Percentiles rank a stretch among this genome's conserved stretches.
These are phyloP conservation scores for Diarsia brunnea DNA, from an alignment of 2,888 invertebrate genomes.

Conservation along the genomic window DNA sequence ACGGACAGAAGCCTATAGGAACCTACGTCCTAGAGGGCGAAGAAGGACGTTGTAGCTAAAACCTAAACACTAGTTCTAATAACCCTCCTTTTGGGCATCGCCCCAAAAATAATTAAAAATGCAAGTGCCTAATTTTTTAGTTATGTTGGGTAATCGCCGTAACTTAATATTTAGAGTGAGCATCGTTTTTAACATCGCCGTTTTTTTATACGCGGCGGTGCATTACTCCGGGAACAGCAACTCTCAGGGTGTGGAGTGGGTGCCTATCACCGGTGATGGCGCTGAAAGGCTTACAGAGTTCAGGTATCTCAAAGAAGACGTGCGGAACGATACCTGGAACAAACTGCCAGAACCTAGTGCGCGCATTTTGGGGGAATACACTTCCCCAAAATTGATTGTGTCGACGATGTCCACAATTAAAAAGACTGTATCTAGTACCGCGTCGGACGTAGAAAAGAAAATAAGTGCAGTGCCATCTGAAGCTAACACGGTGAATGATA, in stretches of 20 bases:
- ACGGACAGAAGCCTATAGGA: conserved; percentile 87
- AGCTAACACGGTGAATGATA: conserved; percentile 79
- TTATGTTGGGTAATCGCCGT: conserved; percentile 89
- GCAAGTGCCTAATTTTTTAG: conserved; percentile 85
- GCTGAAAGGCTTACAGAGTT: conserved; percentile 80
- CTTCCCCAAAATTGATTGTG: conserved; percentile 83
- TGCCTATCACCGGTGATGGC: conserved; percentile 82
- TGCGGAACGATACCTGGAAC: conserved; percentile 76
- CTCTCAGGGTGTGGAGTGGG: conserved; percentile 80
- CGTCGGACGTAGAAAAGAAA: conserved; percentile 83
- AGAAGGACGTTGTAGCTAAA: conserved; percentile 87
- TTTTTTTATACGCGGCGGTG: conserved; percentile 93
- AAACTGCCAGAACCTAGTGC: conserved; percentile 73
- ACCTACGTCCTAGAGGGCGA: conserved; percentile 90
- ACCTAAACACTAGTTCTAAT: conserved; percentile 71
- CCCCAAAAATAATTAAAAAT: conserved; percentile 67
- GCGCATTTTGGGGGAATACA: conserved; percentile 78
- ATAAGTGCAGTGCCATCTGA: conserved; percentile 80
- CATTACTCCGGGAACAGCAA: conserved; percentile 86
- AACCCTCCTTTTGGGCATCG: background rate
- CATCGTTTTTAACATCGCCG: conserved; percentile 93
- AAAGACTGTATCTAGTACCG: conserved; percentile 86
- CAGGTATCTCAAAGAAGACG: conserved; percentile 73
- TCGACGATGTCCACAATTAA: conserved; percentile 84
- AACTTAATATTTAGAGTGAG: conserved; percentile 94